A percentile compares a stretch with the other conserved stretches of the same genome.
These are phyloP conservation scores for Pelochelys cantorii DNA, from an alignment of 2,797 vertebrate genomes.

Conservation along the genomic window DNA sequence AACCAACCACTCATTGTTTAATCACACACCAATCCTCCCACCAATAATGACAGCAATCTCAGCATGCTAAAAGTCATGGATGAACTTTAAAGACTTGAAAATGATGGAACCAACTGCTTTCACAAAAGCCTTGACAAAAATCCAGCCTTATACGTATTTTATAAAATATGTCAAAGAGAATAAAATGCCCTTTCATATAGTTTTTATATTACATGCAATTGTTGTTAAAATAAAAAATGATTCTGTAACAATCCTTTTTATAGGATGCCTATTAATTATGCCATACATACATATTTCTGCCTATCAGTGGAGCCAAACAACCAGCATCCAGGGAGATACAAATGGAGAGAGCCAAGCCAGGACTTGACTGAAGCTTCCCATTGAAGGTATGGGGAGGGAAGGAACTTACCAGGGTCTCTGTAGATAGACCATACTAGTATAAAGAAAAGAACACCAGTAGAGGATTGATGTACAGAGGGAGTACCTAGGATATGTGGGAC, in stretches of 20 bases:
- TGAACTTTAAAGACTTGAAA: background rate
- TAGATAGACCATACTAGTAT: too few species aligned
- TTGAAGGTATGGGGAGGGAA: too few species aligned
- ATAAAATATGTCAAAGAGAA: background rate
- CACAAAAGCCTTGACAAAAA: constrained; percentile 29
- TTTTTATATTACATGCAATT: constrained; percentile 28
- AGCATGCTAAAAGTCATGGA: constrained; percentile 2
- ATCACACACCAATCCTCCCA: background rate
- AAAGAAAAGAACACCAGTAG: too few species aligned
- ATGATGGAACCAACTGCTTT: background rate
- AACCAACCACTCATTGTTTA: background rate
- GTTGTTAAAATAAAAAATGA: constrained; percentile 29
- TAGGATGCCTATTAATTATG: constrained; percentile 21
- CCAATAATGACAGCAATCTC: background rate
- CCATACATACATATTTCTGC: background rate
- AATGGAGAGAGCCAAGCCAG: too few species aligned
- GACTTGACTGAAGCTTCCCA: too few species aligned
- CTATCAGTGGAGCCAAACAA: too few species aligned
- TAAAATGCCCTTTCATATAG: background rate
- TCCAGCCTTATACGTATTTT: background rate
- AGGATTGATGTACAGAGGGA: too few species aligned
- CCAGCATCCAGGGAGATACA: too few species aligned
- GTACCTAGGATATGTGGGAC: too few species aligned
- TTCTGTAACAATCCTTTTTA: constrained; percentile 16
- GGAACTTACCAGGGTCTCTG: too few species aligned